phyloP scores from a whole-genome alignment of 2,888 invertebrate species.

The Epistrophe grossulariae region DNA sequence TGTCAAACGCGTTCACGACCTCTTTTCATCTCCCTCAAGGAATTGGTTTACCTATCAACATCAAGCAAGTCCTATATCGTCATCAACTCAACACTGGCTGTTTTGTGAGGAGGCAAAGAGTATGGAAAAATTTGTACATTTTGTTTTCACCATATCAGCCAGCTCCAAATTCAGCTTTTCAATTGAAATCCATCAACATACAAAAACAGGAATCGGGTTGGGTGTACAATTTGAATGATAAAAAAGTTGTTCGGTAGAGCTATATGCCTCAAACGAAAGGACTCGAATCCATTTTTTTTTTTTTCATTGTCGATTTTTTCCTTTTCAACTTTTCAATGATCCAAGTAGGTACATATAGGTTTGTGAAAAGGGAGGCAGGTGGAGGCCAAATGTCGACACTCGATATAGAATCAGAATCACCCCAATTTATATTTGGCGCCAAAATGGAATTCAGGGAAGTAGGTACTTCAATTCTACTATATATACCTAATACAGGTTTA shows the following conservation, averaged over 20 bases:
- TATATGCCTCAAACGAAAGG: slow-evolving; percentile 4
- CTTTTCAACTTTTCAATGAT: slow-evolving; percentile 17
- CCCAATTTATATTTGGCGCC: slow-evolving; percentile 32
- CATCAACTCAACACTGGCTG: no score
- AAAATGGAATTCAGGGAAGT: slow-evolving; percentile 13
- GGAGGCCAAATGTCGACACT: slow-evolving; percentile 16
- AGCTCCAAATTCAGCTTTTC: slow-evolving; percentile 3
- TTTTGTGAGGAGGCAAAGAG: slow-evolving; percentile 5
- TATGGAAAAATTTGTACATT: slow-evolving; percentile 28
- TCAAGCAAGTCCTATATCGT: not conserved
- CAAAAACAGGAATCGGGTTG: slow-evolving; percentile 11
- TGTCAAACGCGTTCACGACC: slow-evolving; percentile 2
- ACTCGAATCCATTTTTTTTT: slow-evolving; percentile 17
- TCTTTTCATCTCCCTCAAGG: not conserved
- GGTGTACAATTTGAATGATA: not conserved
- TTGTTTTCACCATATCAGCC: not conserved
- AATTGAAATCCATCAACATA: slow-evolving; percentile 52
- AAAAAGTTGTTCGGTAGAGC: not conserved
- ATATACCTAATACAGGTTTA: no score
- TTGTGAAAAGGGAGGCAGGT: not conserved
- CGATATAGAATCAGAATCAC: slow-evolving; percentile 7
- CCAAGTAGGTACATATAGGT: not conserved
- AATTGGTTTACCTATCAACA: not conserved
- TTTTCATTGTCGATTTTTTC: not conserved
- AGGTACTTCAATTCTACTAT: slow-evolving; percentile 1